Percentiles rank a stretch among this genome's conserved stretches.
Evolutionary conservation across 1,140 invertebrate genomes (phyloP).

Genomic region (Nilaparvata lugens): DNA sequence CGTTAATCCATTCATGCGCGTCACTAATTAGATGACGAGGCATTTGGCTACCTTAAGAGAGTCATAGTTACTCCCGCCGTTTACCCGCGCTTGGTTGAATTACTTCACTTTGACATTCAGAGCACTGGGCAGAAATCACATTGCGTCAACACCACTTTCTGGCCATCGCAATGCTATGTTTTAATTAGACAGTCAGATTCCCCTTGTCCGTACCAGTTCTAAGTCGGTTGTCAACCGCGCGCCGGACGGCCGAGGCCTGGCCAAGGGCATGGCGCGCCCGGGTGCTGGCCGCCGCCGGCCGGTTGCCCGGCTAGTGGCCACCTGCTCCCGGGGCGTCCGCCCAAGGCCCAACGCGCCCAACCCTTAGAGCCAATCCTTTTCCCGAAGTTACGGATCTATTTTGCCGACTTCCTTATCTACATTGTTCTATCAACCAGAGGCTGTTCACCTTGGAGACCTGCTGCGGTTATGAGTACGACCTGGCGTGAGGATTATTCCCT

Average conservation of each 20-base stretch:
- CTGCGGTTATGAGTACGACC: slow-evolving; percentile 71
- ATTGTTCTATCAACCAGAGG: slow-evolving; percentile 84
- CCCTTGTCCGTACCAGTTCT: slow-evolving; percentile 72
- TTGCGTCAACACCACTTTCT: slow-evolving; percentile 43
- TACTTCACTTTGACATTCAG: slow-evolving; percentile 41
- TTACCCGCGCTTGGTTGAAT: slow-evolving; percentile 39
- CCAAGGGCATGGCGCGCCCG: neutral
- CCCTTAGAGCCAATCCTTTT: slow-evolving; percentile 53
- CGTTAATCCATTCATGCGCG: too few species aligned
- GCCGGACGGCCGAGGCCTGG: slow-evolving; percentile 18
- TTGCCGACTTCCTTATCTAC: slow-evolving; percentile 73
- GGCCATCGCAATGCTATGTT: slow-evolving; percentile 79
- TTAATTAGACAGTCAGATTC: slow-evolving; percentile 78
- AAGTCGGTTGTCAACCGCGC: slow-evolving; percentile 57
- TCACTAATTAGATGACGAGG: too few species aligned
- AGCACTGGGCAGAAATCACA: too few species aligned
- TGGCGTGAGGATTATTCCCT: slow-evolving; percentile 49
- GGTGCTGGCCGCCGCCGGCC: neutral
- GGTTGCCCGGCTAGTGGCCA: neutral
- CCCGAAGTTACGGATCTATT: slow-evolving; percentile 73
- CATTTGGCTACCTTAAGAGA: too few species aligned
- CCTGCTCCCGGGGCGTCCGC: slow-evolving; percentile 43
- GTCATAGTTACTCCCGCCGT: slow-evolving; percentile 63
- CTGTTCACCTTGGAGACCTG: slow-evolving; percentile 83
- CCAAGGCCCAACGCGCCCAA: slow-evolving; percentile 46